Evolutionary conservation across 2,888 invertebrate species (phyloP).

Genomic region (Andrena fulva): DNA sequence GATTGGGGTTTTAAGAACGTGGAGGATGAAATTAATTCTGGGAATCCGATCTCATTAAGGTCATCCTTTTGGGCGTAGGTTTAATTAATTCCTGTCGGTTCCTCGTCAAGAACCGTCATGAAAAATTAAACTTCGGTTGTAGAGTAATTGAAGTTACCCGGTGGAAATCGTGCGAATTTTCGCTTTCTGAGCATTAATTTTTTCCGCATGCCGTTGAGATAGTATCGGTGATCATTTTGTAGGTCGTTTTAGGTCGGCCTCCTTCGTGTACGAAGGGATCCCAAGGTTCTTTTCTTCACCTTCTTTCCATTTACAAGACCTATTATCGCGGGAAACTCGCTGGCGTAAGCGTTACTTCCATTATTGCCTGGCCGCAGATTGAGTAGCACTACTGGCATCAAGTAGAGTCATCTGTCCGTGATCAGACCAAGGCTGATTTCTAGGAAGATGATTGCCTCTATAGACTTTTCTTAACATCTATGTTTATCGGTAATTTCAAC

Average conservation of each 20-base stretch:
- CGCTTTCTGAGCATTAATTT: too few species aligned
- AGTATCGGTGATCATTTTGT: background rate
- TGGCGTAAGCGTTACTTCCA: constrained; percentile 68
- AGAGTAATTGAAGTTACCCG: background rate
- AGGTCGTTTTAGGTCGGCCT: constrained; percentile 11
- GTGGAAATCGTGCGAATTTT: background rate
- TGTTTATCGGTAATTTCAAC: background rate
- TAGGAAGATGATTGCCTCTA: constrained; percentile 11
- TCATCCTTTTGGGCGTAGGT: constrained; percentile 34
- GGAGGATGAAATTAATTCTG: constrained; percentile 17
- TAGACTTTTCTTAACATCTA: background rate
- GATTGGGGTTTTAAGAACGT: constrained; percentile 16
- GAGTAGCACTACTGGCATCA: constrained; percentile 66
- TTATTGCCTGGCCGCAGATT: constrained; percentile 68
- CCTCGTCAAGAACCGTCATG: background rate
- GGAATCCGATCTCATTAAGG: constrained; percentile 41
- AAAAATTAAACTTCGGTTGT: constrained; percentile 40
- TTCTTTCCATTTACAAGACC: constrained; percentile 58
- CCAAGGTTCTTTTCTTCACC: constrained; percentile 23
- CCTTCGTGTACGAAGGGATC: background rate
- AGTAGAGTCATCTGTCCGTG: constrained; percentile 65
- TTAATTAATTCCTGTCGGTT: constrained; percentile 43
- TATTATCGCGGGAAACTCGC: constrained; percentile 61
- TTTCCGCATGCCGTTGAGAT: background rate
- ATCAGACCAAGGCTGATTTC: constrained; percentile 42